Base-by-base conservation (phyloP, 2,113 vertebrate genomes). In the Pomatorhinus ruficollis region DNA sequence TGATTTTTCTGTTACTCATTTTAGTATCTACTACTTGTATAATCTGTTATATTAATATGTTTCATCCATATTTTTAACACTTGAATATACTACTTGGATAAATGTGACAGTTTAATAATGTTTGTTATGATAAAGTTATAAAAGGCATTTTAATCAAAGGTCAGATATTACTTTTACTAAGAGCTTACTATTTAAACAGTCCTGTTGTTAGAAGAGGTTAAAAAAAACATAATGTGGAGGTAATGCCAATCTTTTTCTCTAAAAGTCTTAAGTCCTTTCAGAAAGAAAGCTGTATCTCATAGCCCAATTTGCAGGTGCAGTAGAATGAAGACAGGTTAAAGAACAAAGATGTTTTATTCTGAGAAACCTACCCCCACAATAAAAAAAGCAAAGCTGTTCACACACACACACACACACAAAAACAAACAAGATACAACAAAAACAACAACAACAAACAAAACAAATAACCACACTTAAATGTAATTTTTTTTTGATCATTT, bases 301-400 rank as follows among this genome's bases (percentile, higher is more conserved):
- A 47, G 6, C 5, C 10, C 3, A 19, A 33, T 59, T 78, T 69
- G 9, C 5, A 49, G 31, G 27, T 23, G 5, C 9, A 75, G 6
- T 64, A 11, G 20, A 82, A 70, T 35, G 47, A 57, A 75, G 21
- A 42, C 11, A 57, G 2, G 2, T 37, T 23, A 56, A 76, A 20
- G 30, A 65, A 39, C 5, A 37, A n/a, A 49, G 3, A 50, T 20
- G 4, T 25, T 69, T 74, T 45, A 7, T 42, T 65, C 17, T 37
- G 30, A 23, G 24, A 90, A 85, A 69, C 2, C 4, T 45, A 30
- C 1, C 1, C 11, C 3, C 1, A 2, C 13, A 24, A 8, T 15
- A 54, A 49, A 19, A 19, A 4, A 68, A 23, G 2, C 3, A 70
- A 39, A 17, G 8, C 5, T 5, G 2, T 22, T 12, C 2, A 53